Evolutionary conservation across 2,888 invertebrate species (phyloP).

Genomic region (Tipula confusa): DNA sequence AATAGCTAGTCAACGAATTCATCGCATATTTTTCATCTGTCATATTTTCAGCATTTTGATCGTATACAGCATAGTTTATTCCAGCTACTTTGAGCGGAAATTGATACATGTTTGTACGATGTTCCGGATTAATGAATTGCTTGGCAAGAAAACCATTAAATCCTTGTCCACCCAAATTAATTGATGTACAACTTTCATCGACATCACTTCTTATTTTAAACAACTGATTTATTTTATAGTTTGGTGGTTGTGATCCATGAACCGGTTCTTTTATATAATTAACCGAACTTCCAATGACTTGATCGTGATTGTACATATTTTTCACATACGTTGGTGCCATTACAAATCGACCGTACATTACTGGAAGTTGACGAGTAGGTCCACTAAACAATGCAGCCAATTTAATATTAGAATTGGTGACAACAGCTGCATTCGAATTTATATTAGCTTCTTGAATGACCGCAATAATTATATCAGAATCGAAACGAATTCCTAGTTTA

Average conservation of each 20-base stretch:
- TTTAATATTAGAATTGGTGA: not conserved
- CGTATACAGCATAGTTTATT: not conserved
- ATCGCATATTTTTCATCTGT: not conserved
- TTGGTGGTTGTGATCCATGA: not conserved
- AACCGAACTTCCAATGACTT: not conserved
- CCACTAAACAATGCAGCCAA: not conserved
- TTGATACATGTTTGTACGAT: conserved; percentile 28
- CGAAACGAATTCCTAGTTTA: not conserved
- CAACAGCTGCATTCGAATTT: not conserved
- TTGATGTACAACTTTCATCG: not conserved
- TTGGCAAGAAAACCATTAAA: not conserved
- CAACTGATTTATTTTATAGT: not conserved
- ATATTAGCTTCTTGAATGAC: not conserved
- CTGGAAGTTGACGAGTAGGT: not conserved
- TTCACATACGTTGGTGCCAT: not conserved
- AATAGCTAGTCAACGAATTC: not conserved
- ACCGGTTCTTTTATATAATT: not conserved
- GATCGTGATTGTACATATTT: not conserved
- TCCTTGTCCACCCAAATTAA: not conserved
- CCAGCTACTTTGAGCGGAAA: not conserved
- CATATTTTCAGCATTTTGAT: not conserved
- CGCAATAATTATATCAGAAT: not conserved
- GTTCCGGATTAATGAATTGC: not conserved
- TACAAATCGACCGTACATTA: not conserved
- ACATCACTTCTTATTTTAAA: not conserved